phyloP scores from a whole-genome alignment of 2,113 vertebrate species.

The Sceloporus tristichus region DNA sequence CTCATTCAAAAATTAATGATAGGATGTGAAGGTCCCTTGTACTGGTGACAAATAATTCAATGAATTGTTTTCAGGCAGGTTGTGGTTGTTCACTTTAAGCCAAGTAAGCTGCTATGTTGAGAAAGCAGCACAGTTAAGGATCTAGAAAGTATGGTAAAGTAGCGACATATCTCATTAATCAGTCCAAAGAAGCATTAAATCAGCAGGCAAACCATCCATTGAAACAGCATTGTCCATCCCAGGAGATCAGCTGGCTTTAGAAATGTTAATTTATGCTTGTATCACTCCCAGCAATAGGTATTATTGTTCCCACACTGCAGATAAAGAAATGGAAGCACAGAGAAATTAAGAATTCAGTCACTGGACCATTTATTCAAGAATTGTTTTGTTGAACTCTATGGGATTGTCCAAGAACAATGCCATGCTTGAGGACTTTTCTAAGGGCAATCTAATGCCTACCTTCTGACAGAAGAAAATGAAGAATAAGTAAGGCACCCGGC shows the following conservation, averaged over 20 bases:
- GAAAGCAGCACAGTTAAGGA: conserved; percentile 24
- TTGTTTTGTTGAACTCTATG: conserved; percentile 27
- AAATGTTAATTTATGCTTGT: conserved; percentile 35
- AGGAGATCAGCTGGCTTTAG: conserved; percentile 25
- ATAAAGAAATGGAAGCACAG: conserved; percentile 3
- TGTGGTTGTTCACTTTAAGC: conserved; percentile 6
- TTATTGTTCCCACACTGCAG: conserved; percentile 25
- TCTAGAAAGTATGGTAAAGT: conserved; percentile 18
- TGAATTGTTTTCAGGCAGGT: background rate
- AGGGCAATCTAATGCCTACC: background rate
- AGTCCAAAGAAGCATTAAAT: conserved; percentile 42
- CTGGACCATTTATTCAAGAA: conserved; percentile 36
- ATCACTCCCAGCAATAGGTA: conserved; percentile 16
- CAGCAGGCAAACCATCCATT: conserved; percentile 45
- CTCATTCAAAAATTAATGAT: conserved; percentile 16
- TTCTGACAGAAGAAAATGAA: background rate
- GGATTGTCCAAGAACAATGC: conserved; percentile 28
- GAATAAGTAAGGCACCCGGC: background rate
- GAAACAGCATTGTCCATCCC: conserved; percentile 33
- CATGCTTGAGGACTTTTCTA: conserved; percentile 18
- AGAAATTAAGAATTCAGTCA: conserved; percentile 36
- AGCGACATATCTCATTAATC: conserved; percentile 35
- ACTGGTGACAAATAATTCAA: conserved; percentile 13
- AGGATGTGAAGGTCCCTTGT: background rate
- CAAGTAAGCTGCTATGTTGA: background rate